Base-by-base conservation (phyloP, 2,888 invertebrate genomes). In the Aradus depressus region DNA sequence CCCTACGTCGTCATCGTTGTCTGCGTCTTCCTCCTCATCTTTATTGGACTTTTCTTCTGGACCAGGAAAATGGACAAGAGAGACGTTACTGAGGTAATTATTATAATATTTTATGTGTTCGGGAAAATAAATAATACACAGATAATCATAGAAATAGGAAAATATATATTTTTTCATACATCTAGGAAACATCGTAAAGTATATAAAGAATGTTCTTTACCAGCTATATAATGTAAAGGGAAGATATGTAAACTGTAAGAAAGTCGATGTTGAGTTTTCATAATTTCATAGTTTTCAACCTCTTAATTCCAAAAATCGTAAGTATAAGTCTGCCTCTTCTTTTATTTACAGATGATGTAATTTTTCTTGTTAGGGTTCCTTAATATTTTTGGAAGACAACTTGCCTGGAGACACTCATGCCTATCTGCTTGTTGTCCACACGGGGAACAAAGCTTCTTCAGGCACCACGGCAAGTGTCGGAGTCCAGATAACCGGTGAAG, bases 401-500 rank as follows among this genome's bases (percentile, higher is more conserved):
- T 48, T 45, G 37, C 56, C 55, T n/a, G 44, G 43, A 2, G 58
- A 61, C 31, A 51, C 45, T 14, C 57, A 54, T 50, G 53, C 51
- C 3, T 62, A 62, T 37, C 23, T 61, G 19, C 34, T 62, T 12
- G 53, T 53, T 2, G 59, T 61, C 5, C 59, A 57, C 35, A 62
- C 62, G 2, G 60, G 61, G n/a, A 45, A 49, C 22, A 50, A 49
- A 12, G 10, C 53, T 12, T 45, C 38, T 38, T 51, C 62, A 21
- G 60, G 61, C 28, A 62, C 62, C 6, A 53, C 59, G 2, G 54
- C 62, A 2, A 59, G 59, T 51, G 60, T 62, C 4, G 59, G 59
- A 3, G 54, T 61, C 10, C 52, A 55, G 47, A 28, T 62, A 5
- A 32, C 50, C 12, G 62, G 62, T 34, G 21, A n/a, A n/a, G n/a